Base-by-base conservation (phyloP, 2,888 invertebrate species). In the Ophion ellenae region DNA sequence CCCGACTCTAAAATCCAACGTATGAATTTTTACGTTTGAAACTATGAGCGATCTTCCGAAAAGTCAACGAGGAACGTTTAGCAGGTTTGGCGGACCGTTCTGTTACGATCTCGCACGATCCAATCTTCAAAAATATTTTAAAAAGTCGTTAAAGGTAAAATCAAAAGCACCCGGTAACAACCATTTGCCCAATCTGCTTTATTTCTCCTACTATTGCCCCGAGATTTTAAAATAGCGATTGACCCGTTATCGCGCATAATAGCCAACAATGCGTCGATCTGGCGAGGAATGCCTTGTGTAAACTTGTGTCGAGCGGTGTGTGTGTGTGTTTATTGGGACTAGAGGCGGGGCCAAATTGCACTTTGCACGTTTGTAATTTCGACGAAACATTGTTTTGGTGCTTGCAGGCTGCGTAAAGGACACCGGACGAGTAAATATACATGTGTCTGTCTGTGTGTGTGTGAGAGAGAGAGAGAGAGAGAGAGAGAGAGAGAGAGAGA, bases 381-480 rank as follows among this genome's bases (percentile, higher is more conserved):
- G 3, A 17, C 17, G 17, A 14, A 53, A 53, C 53, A 53, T 32
- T 0, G 4, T 32, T 32, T 32, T 32, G 32, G 32, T 32, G 32
- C 32, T 4, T 32, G 32, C 32, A 32, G 24, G 24, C 24, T 24
- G 24, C 24, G 47, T 66, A 53, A 64, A 76, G 47, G 64, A 66
- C 76, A 66, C 66, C 47, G 20, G 66, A 76, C 57, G 57, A 17
- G 53, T 32, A 66, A 24, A 17, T 10, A 66, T 32, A 74, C 61
- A 40, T 40, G 47, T 47, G 47, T 53, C 11, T 53, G 14, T 53
- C 17, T 53, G 53, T 53, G 53, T 14, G 53, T 9, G 47, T n/a
- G n/a, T n/a, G n/a, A n/a, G n/a, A n/a, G n/a, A n/a, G n/a, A n/a
- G n/a, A n/a, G n/a, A n/a, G n/a, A n/a, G n/a, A n/a, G n/a, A n/a